Base-by-base conservation (phyloP, 2,888 invertebrate genomes). In the Dioctria linearis region DNA sequence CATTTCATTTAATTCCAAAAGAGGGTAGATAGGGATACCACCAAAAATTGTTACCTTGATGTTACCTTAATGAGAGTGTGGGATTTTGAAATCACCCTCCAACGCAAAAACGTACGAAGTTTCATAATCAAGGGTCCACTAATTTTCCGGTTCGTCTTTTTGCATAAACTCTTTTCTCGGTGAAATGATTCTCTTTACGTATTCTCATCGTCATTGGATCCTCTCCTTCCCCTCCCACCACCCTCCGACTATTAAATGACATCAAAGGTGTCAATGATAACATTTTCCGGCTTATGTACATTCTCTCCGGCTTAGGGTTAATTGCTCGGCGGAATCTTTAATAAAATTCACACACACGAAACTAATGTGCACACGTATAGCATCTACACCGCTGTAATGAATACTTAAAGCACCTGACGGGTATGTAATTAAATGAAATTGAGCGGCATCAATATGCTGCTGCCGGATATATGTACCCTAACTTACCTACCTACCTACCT, bases 381-480 rank as follows among this genome's bases (percentile, higher is more conserved):
- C 25, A 25, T 25, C 25, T 25, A 2, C 25, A 40, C 43, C 73
- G 4, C 43, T 11, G 42, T 75, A 75, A 75, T 75, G 73, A 75
- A 75, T 75, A 59, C 57, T 75, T 75, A 59, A 75, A 59, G 43
- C 57, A 54, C 59, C 73, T 75, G 73, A 59, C 59, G 59, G 57
- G 57, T 75, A 42, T 6, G 42, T 75, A 75, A 75, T 75, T 75
- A 75, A 75, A 75, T 75, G 73, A 75, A 75, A 75, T 75, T 59
- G 73, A 75, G 59, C 73, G 43, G 42, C 73, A 75, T 59, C 73
- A 75, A 75, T 75, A 75, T 59, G 73, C 39, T 57, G 25, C 59
- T 13, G 59, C 59, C 25, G 25, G 25, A 25, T 25, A 25, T 25
- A 25, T 25, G 25, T 25, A 25, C 25, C 25, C 25, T 25, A 25